These are phyloP conservation scores for Cylas formicarius DNA, from an alignment of 1,140 invertebrate species.

Conservation along the genomic window DNA sequence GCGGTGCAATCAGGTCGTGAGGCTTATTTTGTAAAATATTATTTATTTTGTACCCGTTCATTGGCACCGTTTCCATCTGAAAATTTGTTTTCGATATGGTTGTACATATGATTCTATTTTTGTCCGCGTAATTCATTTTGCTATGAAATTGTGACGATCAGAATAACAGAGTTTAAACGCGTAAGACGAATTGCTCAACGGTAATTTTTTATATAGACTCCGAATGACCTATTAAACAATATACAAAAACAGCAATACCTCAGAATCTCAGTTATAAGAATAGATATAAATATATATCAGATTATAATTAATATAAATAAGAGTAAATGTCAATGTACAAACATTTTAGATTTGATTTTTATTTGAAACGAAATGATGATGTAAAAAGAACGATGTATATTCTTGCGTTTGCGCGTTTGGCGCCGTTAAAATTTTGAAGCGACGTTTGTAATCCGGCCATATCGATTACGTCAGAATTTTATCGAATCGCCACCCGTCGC, in stretches of 20 bases:
- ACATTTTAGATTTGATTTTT: constrained; percentile 27
- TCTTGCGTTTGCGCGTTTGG: constrained; percentile 1
- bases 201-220: constrained; percentile 14
- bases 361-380: constrained; percentile 12
- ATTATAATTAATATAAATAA: constrained; percentile 23
- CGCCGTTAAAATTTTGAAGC: constrained; percentile 3
- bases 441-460: constrained; percentile 8
- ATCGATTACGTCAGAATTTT: constrained; percentile 12
- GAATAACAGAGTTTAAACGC: constrained; percentile 11
- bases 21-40: constrained; percentile 5
- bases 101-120: constrained; percentile 14
- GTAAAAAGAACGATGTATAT: constrained; percentile 1
- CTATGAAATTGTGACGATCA: constrained; percentile 11
- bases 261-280: constrained; percentile 39
- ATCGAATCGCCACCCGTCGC: no score
- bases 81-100: constrained; percentile 10
- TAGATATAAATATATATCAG: constrained; percentile 37
- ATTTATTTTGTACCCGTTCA: constrained; percentile 3
- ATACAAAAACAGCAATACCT: constrained; percentile 39
- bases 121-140: no score
- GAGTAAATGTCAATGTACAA: constrained; percentile 33
- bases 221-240: constrained; percentile 30
- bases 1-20: constrained; percentile 17
- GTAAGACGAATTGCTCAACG: constrained; percentile 17
- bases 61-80: constrained; percentile 9